Evolutionary conservation across 1,140 invertebrate genomes (phyloP).

Genomic region (Lethocerus indicus): DNA sequence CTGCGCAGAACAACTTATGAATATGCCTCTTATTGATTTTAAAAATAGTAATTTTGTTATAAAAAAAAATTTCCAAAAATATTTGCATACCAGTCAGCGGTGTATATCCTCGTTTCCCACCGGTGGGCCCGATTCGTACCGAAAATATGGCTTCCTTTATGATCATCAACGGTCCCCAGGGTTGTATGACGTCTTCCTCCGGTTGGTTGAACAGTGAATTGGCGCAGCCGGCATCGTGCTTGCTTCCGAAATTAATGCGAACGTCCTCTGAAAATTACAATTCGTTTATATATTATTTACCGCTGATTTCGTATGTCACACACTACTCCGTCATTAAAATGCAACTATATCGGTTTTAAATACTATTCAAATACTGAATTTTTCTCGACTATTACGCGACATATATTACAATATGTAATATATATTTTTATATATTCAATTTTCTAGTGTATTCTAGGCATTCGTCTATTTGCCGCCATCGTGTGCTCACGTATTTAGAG

Average conservation of each 20-base stretch:
- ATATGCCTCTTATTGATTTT: neutral
- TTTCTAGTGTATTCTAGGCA: no score
- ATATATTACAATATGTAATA: no score
- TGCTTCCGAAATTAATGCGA: slow-evolving; percentile 50
- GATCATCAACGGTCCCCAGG: slow-evolving; percentile 47
- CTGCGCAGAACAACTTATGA: neutral
- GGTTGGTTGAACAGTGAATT: slow-evolving; percentile 27
- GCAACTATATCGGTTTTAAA: no score
- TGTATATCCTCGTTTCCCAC: slow-evolving; percentile 60
- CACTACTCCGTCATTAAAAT: no score
- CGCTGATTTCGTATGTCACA: no score
- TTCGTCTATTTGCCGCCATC: no score
- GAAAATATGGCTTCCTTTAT: slow-evolving; percentile 43
- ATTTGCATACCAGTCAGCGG: slow-evolving; percentile 45
- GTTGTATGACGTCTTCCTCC: slow-evolving; percentile 32
- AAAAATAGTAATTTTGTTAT: neutral
- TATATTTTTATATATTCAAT: no score
- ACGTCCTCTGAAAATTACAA: slow-evolving; percentile 35
- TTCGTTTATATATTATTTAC: no score
- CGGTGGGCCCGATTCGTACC: slow-evolving; percentile 67
- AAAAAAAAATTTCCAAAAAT: slow-evolving; percentile 7
- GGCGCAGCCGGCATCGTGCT: slow-evolving; percentile 29
- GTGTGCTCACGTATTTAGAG: no score
- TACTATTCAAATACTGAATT: no score
- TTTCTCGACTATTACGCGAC: no score